Percentiles rank a stretch among this genome's conserved stretches.
Evolutionary conservation across 2,888 invertebrate genomes (phyloP).

Genomic region (Mellilla xanthometata): DNA sequence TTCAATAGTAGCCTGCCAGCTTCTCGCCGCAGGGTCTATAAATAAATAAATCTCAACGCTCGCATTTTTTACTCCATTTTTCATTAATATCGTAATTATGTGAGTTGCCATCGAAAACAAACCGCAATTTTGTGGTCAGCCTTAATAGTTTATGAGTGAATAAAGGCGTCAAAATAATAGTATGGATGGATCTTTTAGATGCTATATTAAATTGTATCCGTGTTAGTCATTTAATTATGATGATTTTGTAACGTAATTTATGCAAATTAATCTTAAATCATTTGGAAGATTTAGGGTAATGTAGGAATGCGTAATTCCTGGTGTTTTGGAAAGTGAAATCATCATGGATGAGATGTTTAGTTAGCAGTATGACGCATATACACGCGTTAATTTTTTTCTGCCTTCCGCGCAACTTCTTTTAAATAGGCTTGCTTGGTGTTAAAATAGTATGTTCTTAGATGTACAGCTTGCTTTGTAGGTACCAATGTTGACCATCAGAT

Average conservation of each 20-base stretch:
- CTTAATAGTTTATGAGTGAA: slow-evolving; percentile 73
- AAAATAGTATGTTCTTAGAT: no score
- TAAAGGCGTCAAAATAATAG: slow-evolving; percentile 77
- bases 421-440: no score
- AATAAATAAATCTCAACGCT: slow-evolving; percentile 74
- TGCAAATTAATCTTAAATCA: slow-evolving; percentile 23
- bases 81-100: slow-evolving; percentile 72
- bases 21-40: slow-evolving; percentile 60
- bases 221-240: slow-evolving; percentile 40
- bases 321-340: slow-evolving; percentile 18
- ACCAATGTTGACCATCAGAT: no score
- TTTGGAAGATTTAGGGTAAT: slow-evolving; percentile 8
- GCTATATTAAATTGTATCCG: slow-evolving; percentile 37
- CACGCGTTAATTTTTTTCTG: no score
- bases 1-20: slow-evolving; percentile 39
- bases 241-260: slow-evolving; percentile 34
- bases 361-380: no score
- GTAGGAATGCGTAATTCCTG: slow-evolving; percentile 12
- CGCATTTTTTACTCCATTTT: slow-evolving; percentile 67
- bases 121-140: slow-evolving; percentile 69
- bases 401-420: no score
- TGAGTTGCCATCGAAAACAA: slow-evolving; percentile 73
- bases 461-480: no score
- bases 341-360: slow-evolving; percentile 2
- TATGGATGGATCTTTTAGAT: slow-evolving; percentile 42